These are phyloP conservation scores for Ahaetulla prasina DNA, from an alignment of 2,113 vertebrate genomes.

Conservation along the genomic window DNA sequence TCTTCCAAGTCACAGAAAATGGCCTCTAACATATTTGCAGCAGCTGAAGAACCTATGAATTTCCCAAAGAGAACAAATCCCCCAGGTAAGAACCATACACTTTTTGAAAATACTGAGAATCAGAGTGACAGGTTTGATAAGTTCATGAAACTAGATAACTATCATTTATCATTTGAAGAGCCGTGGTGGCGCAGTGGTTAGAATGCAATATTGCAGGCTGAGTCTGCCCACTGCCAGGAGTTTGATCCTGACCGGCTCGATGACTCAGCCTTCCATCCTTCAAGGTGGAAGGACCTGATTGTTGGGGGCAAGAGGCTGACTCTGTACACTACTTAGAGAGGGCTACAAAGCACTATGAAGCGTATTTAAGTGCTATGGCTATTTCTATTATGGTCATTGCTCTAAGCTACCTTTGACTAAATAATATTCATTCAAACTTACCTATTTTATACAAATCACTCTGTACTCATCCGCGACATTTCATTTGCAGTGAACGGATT, in stretches of 20 bases:
- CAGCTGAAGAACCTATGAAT: slow-evolving; percentile 75
- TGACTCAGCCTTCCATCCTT: neutral
- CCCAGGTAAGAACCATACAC: slow-evolving; percentile 76
- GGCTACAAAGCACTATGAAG: neutral
- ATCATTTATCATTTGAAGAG: neutral
- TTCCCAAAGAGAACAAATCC: slow-evolving; percentile 85
- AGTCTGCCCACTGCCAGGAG: neutral
- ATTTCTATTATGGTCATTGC: no score
- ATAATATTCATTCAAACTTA: neutral
- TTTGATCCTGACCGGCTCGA: neutral
- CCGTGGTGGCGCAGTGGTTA: neutral
- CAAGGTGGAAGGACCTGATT: neutral
- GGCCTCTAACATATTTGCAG: slow-evolving; percentile 85
- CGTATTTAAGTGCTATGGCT: neutral
- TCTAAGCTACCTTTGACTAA: neutral
- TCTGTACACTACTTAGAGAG: neutral
- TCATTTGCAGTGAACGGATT: neutral
- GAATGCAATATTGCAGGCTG: neutral
- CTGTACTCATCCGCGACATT: neutral
- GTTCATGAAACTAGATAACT: neutral
- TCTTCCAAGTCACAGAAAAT: slow-evolving; percentile 79
- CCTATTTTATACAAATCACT: neutral
- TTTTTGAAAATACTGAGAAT: neutral
- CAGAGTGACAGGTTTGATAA: neutral
- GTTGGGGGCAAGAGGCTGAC: neutral